Conservation (phyloP, 1,140 invertebrate species). For the Zaprionus capensis region DNA sequence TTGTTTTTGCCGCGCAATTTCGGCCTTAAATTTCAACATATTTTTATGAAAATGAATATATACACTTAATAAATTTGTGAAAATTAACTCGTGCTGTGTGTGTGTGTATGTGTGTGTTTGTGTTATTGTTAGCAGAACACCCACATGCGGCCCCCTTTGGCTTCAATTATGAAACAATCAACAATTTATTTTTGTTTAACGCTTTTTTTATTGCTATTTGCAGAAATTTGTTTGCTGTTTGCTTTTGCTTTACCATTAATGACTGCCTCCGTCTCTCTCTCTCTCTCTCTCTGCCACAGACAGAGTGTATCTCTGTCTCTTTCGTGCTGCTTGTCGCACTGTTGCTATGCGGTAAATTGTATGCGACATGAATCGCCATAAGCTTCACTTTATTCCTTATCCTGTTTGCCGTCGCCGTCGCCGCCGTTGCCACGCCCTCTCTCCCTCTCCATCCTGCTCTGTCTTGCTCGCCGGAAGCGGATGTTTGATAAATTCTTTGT, state of each 20-base stretch:
- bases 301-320: slow-evolving; percentile 6
- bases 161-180: slow-evolving; percentile 70
- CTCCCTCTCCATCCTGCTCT: not conserved
- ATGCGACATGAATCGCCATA: slow-evolving; percentile 39
- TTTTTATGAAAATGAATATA: slow-evolving; percentile 1
- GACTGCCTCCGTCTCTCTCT: not conserved
- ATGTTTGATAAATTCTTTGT: slow-evolving; percentile 72
- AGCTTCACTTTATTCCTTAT: slow-evolving; percentile 33
- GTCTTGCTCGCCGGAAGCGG: slow-evolving; percentile 60
- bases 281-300: not conserved
- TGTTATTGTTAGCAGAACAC: not conserved
- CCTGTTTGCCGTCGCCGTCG: slow-evolving; percentile 9
- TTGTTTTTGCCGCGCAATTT: not conserved
- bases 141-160: slow-evolving; percentile 27
- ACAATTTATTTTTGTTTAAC: slow-evolving; percentile 56
- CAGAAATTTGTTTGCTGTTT: not conserved
- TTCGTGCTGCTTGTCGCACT: not conserved
- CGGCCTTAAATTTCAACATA: not conserved
- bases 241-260: not conserved
- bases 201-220: slow-evolving; percentile 5
- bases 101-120: not conserved
- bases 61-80: not conserved
- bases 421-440: not conserved
- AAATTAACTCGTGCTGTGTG: not conserved
- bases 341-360: slow-evolving; percentile 46